Evolutionary conservation across 2,888 invertebrate species (phyloP).

Genomic region (Agelastica alni): DNA sequence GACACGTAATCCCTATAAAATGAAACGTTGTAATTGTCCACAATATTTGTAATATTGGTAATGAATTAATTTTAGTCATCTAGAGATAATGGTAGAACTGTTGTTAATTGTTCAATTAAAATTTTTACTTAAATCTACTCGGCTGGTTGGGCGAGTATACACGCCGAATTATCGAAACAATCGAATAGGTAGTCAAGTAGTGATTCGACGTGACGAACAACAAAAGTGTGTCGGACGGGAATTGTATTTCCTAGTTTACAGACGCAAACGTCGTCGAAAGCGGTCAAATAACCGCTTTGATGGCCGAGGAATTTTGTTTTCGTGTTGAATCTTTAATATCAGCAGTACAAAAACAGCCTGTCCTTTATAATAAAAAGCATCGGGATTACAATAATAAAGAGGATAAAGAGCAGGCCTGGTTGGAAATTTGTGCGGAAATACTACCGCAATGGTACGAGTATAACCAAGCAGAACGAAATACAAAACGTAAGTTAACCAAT

Average conservation of each 20-base stretch:
- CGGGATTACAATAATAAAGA: constrained; percentile 12
- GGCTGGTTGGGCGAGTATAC: too few species aligned
- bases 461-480: constrained; percentile 1
- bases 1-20: too few species aligned
- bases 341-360: constrained; percentile 4
- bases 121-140: too few species aligned
- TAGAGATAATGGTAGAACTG: too few species aligned
- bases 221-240: constrained; percentile 7
- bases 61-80: too few species aligned
- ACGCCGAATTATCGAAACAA: too few species aligned
- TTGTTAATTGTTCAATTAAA: too few species aligned
- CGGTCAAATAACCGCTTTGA: constrained; percentile 16
- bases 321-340: constrained; percentile 3
- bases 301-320: constrained; percentile 6
- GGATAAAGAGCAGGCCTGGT: constrained; percentile 12
- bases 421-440: constrained; percentile 10
- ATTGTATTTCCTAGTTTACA: constrained; percentile 9
- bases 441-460: constrained; percentile 9
- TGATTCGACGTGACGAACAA: too few species aligned
- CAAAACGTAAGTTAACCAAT: constrained; percentile 8
- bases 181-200: too few species aligned
- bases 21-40: too few species aligned
- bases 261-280: not conserved
- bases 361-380: constrained; percentile 7
- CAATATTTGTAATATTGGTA: too few species aligned